Evolutionary conservation across 2,888 invertebrate species (phyloP).

Genomic region (Pammene fasciana): DNA sequence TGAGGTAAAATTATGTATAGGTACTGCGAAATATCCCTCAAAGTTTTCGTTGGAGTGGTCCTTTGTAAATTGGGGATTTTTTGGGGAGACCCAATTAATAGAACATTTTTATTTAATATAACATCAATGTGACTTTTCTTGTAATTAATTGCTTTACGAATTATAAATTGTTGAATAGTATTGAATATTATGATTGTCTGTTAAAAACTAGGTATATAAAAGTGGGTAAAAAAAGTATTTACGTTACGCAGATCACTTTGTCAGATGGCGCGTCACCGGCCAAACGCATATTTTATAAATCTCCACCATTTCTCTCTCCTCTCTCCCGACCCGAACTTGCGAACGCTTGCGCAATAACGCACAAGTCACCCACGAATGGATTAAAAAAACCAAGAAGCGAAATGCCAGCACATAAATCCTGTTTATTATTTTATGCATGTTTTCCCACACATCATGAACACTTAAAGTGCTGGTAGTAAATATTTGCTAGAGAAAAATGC

Average conservation of each 20-base stretch:
- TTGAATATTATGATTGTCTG: too few relatives aligned
- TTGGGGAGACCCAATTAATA: slow-evolving; percentile 12
- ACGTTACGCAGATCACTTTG: too few relatives aligned
- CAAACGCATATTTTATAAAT: too few relatives aligned
- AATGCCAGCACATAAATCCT: slow-evolving; percentile 21
- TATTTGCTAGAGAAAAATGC: slow-evolving; percentile 44
- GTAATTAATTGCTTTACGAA: background rate
- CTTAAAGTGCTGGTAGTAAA: slow-evolving; percentile 41
- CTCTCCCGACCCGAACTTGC: background rate
- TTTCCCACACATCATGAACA: slow-evolving; percentile 37
- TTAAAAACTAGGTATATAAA: too few relatives aligned
- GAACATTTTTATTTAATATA: background rate
- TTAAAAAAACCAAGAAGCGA: slow-evolving; percentile 27
- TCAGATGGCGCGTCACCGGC: too few relatives aligned
- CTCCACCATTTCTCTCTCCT: too few relatives aligned
- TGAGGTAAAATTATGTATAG: slow-evolving; percentile 25
- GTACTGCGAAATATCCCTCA: slow-evolving; percentile 13
- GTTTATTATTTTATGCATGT: slow-evolving; percentile 41
- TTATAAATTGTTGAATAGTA: too few relatives aligned
- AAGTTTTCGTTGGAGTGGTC: slow-evolving; percentile 21
- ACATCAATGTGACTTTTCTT: background rate
- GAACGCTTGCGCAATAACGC: background rate
- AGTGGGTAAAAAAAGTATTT: too few relatives aligned
- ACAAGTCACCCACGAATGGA: background rate
- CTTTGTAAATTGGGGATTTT: slow-evolving; percentile 11